These are phyloP conservation scores for Acanthornis magna DNA, from an alignment of 2,797 vertebrate genomes.

Conservation along the genomic window DNA sequence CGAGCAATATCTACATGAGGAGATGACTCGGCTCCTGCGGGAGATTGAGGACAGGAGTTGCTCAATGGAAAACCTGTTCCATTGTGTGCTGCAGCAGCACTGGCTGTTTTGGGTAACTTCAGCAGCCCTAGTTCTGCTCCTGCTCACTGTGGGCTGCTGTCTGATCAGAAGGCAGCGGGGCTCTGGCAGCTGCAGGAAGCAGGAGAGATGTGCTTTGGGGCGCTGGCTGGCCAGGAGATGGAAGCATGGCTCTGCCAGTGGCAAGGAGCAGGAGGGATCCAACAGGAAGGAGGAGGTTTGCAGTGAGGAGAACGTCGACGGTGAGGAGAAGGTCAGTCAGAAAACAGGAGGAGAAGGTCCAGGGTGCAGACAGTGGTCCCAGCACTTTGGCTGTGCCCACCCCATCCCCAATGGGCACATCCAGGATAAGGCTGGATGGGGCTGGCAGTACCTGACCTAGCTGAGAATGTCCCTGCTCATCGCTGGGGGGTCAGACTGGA, in stretches of 20 bases:
- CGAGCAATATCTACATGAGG: rapidly evolving
- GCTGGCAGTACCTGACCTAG: neutral
- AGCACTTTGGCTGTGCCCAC: too few relatives aligned
- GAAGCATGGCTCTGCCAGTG: too few relatives aligned
- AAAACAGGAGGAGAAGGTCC: too few relatives aligned
- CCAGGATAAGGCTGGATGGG: too few relatives aligned
- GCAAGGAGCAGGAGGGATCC: too few relatives aligned
- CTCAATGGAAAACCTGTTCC: neutral
- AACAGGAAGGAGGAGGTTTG: neutral
- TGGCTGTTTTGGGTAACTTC: neutral
- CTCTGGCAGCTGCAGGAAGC: neutral
- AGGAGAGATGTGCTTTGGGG: too few relatives aligned
- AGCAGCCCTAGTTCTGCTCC: neutral
- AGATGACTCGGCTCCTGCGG: neutral
- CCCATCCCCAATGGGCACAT: too few relatives aligned
- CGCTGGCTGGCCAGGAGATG: too few relatives aligned
- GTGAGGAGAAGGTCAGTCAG: neutral
- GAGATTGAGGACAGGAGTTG: neutral
- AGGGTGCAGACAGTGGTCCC: too few relatives aligned
- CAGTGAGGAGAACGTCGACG: neutral
- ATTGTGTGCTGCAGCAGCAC: neutral
- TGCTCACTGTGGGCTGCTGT: rapidly evolving
- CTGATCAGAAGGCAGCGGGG: neutral
- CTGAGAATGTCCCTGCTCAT: neutral
- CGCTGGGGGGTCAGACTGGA: neutral